phyloP scores from a whole-genome alignment of 2,888 invertebrate genomes.

The Ditula angustiorana region DNA sequence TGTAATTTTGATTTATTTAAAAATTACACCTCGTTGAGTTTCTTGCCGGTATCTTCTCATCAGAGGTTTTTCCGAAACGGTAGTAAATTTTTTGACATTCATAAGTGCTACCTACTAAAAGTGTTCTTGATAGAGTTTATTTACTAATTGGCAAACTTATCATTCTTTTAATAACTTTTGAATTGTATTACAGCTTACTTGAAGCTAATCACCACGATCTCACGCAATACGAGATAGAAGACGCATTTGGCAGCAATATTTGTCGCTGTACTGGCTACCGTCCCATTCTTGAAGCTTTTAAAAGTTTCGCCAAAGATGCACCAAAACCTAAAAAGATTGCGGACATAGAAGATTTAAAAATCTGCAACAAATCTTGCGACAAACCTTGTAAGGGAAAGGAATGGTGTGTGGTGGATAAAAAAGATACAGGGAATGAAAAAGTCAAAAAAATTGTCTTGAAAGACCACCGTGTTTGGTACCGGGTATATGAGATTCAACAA shows the following conservation, averaged over 20 bases:
- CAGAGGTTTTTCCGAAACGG: too few relatives aligned
- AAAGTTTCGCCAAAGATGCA: conserved; percentile 83
- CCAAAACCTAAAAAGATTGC: conserved; percentile 49
- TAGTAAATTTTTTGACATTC: too few relatives aligned
- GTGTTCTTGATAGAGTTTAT: too few relatives aligned
- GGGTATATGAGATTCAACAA: conserved; percentile 72
- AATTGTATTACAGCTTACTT: conserved; percentile 69
- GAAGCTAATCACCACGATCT: conserved; percentile 66
- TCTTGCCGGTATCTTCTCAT: too few relatives aligned
- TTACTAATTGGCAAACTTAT: too few relatives aligned
- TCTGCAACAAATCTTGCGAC: conserved; percentile 46
- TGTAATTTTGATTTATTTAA: too few relatives aligned
- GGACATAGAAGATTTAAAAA: conserved; percentile 62
- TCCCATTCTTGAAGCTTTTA: conserved; percentile 87
- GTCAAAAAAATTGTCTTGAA: conserved; percentile 52
- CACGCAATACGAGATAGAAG: conserved; percentile 87
- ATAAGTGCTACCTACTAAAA: too few relatives aligned
- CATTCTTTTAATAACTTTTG: too few relatives aligned
- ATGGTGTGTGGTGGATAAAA: conserved; percentile 60
- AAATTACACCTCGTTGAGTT: too few relatives aligned
- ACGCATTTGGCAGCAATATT: conserved; percentile 89
- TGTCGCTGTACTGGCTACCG: conserved; percentile 91
- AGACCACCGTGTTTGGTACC: conserved; percentile 78
- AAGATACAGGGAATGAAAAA: conserved; percentile 45
- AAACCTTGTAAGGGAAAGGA: conserved; percentile 51